Evolutionary conservation across 2,113 vertebrate genomes (phyloP), one percentile per base, ranked within the genome.

Genomic region (Ameiurus melas): DNA sequence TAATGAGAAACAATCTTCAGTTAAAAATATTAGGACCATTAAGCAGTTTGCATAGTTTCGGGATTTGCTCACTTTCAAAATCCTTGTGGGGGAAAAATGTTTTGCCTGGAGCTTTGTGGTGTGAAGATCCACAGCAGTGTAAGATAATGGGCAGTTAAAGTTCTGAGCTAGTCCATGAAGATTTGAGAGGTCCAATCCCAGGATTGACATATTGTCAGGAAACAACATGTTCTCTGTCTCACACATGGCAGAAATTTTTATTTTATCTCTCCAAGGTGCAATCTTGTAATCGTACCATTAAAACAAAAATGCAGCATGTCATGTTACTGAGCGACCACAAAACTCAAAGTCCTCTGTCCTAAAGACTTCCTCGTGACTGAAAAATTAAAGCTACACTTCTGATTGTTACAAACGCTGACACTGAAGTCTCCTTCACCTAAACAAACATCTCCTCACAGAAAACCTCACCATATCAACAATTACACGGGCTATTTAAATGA

Each of bases 61-160:
- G 58, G 64, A 82, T 87, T 87, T 82, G 77, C 78, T 82, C 47
- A 82, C 71, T 70, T 71, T 82, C 58, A 51, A 57, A 27, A 87
- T 64, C 58, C 39, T 53, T 86, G 75, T 80, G 62, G 62, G 51
- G 77, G 77, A 36, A 33, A 78, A 66, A 68, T 39, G 30, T 80
- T 68, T 66, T 66, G 58, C 68, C 53, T 68, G 36, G 47, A 36
- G 85, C 62, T 66, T 25, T 47, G 14, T 86, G 47, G 75, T 60
- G n/a, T 86, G 20, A 86, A 86, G 70, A 75, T 86, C 85, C 43
- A 71, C 79, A 87, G 64, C 51, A 43, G 64, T 58, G 47, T 70
- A 81, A 39, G 86, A 66, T 25, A 62, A 83, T 60, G 25, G 75
- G 75, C 43, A 51, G 43, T 47, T 78, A 78, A 78, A 78, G 47